Evolutionary conservation across 2,113 vertebrate genomes (phyloP).

Genomic region (Rhabdornis inornatus): DNA sequence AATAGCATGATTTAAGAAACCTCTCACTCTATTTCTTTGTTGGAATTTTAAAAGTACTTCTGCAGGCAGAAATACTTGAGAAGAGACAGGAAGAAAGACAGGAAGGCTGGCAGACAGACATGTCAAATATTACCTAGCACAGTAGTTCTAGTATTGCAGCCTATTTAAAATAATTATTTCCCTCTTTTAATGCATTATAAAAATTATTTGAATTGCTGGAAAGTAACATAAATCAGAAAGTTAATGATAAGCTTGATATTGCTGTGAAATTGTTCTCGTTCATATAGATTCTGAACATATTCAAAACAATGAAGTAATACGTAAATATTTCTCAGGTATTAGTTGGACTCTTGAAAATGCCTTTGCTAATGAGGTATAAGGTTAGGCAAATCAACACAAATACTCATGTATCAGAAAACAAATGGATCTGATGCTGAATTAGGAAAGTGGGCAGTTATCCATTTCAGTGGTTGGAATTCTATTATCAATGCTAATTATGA

Average conservation of each 20-base stretch:
- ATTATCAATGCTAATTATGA: neutral
- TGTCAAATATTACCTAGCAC: neutral
- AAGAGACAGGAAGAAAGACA: neutral
- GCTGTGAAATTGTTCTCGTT: neutral
- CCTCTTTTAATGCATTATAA: neutral
- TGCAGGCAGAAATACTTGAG: neutral
- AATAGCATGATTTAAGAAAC: conserved; percentile 54
- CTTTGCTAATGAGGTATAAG: neutral
- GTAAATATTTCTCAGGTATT: conserved; percentile 1
- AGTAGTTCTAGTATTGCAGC: neutral
- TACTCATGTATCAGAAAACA: neutral
- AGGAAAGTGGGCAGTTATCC: neutral
- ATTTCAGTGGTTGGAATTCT: neutral
- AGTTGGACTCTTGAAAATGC: neutral
- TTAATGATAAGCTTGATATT: neutral
- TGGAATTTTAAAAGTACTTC: conserved; percentile 23
- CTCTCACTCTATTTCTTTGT: conserved; percentile 1
- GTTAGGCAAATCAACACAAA: conserved; percentile 26
- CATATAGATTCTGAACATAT: conserved; percentile 2
- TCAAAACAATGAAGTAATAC: neutral
- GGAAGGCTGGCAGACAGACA: neutral
- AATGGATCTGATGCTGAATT: neutral
- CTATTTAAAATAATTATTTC: neutral
- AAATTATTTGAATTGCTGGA: neutral
- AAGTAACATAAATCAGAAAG: neutral